Percentiles rank a stretch among this genome's conserved stretches.
phyloP scores from a whole-genome alignment of 2,888 invertebrate genomes.

The Sarcophaga rosellei region DNA sequence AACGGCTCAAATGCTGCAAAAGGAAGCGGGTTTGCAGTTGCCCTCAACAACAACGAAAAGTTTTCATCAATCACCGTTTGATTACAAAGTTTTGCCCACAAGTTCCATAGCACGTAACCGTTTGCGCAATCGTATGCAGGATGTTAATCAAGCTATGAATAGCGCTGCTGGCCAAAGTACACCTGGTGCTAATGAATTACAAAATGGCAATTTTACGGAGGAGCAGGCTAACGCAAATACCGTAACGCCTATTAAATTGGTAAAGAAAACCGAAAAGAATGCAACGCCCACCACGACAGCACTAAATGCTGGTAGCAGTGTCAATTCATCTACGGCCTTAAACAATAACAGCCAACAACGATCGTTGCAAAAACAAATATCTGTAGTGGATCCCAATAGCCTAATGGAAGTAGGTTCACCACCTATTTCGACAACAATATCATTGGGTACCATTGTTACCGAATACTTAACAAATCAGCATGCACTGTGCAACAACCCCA shows the following conservation, averaged over 20 bases:
- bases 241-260: conserved; percentile 76
- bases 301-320: neutral
- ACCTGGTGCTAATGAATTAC: conserved; percentile 42
- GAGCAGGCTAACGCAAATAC: conserved; percentile 55
- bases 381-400: conserved; percentile 79
- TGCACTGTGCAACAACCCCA: conserved; percentile 98
- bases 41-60: conserved; percentile 77
- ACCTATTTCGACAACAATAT: conserved; percentile 82
- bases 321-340: conserved; percentile 33
- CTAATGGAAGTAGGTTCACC: conserved; percentile 78
- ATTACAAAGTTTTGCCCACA: conserved; percentile 76
- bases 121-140: conserved; percentile 78
- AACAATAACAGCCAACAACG: conserved; percentile 69
- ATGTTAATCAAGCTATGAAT: conserved; percentile 73
- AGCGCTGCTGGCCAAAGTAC: conserved; percentile 2
- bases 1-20: conserved; percentile 88
- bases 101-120: conserved; percentile 75
- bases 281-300: conserved; percentile 14
- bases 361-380: conserved; percentile 83
- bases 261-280: conserved; percentile 73
- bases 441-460: conserved; percentile 95
- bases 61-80: conserved; percentile 81
- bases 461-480: conserved; percentile 99
- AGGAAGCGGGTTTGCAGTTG: conserved; percentile 87
- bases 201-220: conserved; percentile 65